A percentile compares a stretch with the other conserved stretches of the same genome.
These are phyloP conservation scores for Heteromyza rotundicornis DNA, from an alignment of 2,888 invertebrate genomes.

Conservation along the genomic window DNA sequence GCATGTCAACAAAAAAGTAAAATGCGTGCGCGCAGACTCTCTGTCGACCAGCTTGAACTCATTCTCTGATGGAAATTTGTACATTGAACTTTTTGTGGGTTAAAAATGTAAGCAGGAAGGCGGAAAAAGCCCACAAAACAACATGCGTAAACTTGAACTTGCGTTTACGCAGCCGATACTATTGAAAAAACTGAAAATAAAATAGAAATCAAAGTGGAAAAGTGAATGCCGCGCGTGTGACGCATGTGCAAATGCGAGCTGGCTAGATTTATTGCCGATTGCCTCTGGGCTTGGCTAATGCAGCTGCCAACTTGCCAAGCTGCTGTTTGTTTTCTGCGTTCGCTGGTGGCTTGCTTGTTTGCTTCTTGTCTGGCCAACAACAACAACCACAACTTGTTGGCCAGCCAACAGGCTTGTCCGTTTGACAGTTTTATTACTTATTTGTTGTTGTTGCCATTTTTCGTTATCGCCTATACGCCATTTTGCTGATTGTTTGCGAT, in stretches of 20 bases:
- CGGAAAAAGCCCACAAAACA: neutral
- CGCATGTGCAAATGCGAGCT: neutral
- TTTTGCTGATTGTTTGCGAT: too few relatives aligned
- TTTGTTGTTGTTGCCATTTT: neutral
- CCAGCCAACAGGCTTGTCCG: neutral
- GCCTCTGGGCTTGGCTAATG: conserved; percentile 4
- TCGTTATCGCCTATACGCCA: too few relatives aligned
- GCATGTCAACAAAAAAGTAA: neutral
- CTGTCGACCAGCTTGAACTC: neutral
- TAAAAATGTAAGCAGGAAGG: neutral
- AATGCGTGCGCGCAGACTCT: neutral
- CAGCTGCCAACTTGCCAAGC: too few relatives aligned
- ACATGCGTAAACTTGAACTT: conserved; percentile 22
- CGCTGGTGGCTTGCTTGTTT: too few relatives aligned
- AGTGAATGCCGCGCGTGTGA: neutral
- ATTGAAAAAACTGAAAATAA: neutral
- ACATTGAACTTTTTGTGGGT: neutral
- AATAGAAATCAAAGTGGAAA: too few relatives aligned
- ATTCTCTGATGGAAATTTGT: neutral
- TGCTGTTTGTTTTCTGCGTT: too few relatives aligned
- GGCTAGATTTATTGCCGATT: neutral
- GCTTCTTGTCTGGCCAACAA: neutral
- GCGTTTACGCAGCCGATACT: neutral
- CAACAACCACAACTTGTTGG: neutral
- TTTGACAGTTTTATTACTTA: neutral